Percentiles rank a stretch among this genome's conserved stretches.
These are phyloP conservation scores for Gallinago jamesoni DNA, from an alignment of 2,113 vertebrate species.

Conservation along the genomic window DNA sequence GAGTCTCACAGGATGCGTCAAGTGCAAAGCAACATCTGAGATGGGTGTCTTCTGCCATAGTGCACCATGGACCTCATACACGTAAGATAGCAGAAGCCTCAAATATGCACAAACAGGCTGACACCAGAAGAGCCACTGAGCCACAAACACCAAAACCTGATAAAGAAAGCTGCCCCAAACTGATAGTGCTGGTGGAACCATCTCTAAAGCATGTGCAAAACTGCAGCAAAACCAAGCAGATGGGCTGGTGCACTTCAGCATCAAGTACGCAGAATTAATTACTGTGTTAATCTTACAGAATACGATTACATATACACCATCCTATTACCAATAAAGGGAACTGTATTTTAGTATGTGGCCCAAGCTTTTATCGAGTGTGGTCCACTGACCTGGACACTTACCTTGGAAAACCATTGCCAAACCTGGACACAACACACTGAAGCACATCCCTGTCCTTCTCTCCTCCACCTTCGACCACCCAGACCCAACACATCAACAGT, in stretches of 20 bases:
- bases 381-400: background rate
- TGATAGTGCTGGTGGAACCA: too few species aligned
- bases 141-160: background rate
- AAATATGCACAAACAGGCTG: background rate
- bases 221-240: background rate
- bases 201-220: background rate
- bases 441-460: background rate
- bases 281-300: background rate
- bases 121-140: background rate
- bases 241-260: background rate
- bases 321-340: background rate
- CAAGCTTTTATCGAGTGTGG: background rate
- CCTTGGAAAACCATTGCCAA: background rate
- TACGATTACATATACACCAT: background rate
- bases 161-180: background rate
- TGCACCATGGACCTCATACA: accelerated
- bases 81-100: background rate
- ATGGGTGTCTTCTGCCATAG: background rate
- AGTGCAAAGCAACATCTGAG: background rate
- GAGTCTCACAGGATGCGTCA: background rate
- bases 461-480: background rate
- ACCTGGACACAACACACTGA: accelerated
- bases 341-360: background rate
- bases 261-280: background rate
- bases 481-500: background rate